Conservation (phyloP, 2,888 invertebrate genomes). For the Pediacus dermestoides region DNA sequence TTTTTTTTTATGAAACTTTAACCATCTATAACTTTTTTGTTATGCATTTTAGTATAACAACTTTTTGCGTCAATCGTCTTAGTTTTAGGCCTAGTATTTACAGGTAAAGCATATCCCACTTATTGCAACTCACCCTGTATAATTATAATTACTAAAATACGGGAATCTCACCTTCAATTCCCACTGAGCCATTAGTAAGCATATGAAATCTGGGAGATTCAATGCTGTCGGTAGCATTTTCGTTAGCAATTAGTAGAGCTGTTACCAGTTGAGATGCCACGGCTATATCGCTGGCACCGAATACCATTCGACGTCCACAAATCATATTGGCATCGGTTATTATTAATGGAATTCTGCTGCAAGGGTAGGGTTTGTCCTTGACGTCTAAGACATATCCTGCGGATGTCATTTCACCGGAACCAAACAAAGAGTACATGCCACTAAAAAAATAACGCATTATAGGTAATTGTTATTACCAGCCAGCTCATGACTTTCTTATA, state of each 20-base stretch:
- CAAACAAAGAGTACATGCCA: conserved; percentile 55
- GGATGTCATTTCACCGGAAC: conserved; percentile 51
- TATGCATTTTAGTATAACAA: not conserved
- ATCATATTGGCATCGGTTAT: conserved; percentile 45
- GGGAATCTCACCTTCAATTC: conserved; percentile 50
- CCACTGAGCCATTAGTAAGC: conserved; percentile 40
- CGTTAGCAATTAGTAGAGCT: conserved; percentile 48
- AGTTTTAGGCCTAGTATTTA: too few relatives aligned
- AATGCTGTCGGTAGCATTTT: conserved; percentile 51
- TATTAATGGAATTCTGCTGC: conserved; percentile 45
- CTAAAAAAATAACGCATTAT: too few relatives aligned
- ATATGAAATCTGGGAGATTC: conserved; percentile 53
- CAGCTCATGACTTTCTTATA: too few relatives aligned
- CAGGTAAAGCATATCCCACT: too few relatives aligned
- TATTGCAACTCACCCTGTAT: too few relatives aligned
- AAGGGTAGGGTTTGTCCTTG: conserved; percentile 29
- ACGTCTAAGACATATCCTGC: conserved; percentile 56
- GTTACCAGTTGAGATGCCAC: conserved; percentile 53
- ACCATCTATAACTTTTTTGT: too few relatives aligned
- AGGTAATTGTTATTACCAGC: too few relatives aligned
- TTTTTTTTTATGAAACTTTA: too few relatives aligned
- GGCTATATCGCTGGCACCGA: conserved; percentile 54
- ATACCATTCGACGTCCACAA: conserved; percentile 54
- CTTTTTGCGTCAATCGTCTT: too few relatives aligned
- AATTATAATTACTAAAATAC: too few relatives aligned